Percentiles rank a stretch among this genome's conserved stretches.
These are phyloP conservation scores for Pterocles burchelli DNA, from an alignment of 2,113 vertebrate genomes.

Conservation along the genomic window DNA sequence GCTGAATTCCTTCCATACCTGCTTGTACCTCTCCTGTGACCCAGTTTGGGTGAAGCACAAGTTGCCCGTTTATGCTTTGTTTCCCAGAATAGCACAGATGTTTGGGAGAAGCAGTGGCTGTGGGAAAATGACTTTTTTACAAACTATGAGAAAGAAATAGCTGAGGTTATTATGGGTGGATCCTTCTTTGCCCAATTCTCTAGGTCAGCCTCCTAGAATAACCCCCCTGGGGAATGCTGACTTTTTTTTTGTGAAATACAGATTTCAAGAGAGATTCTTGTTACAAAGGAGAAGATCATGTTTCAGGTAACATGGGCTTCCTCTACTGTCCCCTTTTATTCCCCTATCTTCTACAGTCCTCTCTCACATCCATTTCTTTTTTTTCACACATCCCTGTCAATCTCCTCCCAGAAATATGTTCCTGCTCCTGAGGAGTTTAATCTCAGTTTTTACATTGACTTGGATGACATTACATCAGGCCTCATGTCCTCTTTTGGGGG, in stretches of 20 bases:
- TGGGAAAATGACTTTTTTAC: neutral
- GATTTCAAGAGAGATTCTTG: neutral
- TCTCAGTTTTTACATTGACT: neutral
- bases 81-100: neutral
- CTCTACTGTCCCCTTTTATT: neutral
- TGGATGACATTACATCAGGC: neutral
- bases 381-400: neutral
- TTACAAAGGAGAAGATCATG: neutral
- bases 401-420: neutral
- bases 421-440: neutral
- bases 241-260: neutral
- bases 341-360: neutral
- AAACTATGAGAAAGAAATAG: neutral
- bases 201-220: neutral
- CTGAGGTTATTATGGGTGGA: neutral
- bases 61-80: neutral
- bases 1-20: neutral
- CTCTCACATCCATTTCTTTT: neutral
- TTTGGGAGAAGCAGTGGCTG: neutral
- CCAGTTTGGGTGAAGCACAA: neutral
- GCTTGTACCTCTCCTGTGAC: neutral
- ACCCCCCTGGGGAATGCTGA: neutral
- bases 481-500: neutral
- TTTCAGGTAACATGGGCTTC: neutral
- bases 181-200: neutral